These are phyloP conservation scores for Diuraphis noxia DNA, from an alignment of 1,140 invertebrate species.

Conservation along the genomic window DNA sequence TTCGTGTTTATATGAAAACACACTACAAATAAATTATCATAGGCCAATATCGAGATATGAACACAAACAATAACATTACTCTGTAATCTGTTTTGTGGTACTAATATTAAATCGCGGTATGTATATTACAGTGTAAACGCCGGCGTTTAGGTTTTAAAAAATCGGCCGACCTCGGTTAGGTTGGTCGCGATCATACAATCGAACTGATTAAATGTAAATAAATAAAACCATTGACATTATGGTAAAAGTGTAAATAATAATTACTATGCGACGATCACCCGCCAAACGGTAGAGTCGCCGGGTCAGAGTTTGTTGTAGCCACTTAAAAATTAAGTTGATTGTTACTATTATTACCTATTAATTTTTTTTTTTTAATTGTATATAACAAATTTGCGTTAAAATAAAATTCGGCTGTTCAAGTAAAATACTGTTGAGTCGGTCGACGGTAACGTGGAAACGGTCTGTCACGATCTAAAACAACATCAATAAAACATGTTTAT, in stretches of 20 bases:
- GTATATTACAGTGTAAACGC: background rate
- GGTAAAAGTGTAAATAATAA: background rate
- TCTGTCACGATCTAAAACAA: constrained; percentile 12
- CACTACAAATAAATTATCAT: background rate
- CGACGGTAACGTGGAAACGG: background rate
- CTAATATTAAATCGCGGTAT: background rate
- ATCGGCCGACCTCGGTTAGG: background rate
- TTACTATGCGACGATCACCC: background rate
- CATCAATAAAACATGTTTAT: background rate
- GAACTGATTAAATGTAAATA: constrained; percentile 9
- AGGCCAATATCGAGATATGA: background rate
- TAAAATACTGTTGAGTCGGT: constrained; percentile 12
- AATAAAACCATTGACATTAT: background rate
- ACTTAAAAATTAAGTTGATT: background rate
- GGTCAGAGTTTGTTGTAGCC: background rate
- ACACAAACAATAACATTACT: background rate
- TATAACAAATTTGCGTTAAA: background rate
- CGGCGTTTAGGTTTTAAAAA: background rate
- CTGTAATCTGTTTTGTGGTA: background rate
- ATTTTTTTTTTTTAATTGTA: background rate
- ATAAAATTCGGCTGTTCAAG: constrained; percentile 21
- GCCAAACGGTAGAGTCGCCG: background rate
- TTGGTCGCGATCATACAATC: background rate
- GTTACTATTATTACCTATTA: background rate
- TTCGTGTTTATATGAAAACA: background rate